Conservation (phyloP, 2,888 invertebrate genomes). For the Epistrophe eligans region DNA sequence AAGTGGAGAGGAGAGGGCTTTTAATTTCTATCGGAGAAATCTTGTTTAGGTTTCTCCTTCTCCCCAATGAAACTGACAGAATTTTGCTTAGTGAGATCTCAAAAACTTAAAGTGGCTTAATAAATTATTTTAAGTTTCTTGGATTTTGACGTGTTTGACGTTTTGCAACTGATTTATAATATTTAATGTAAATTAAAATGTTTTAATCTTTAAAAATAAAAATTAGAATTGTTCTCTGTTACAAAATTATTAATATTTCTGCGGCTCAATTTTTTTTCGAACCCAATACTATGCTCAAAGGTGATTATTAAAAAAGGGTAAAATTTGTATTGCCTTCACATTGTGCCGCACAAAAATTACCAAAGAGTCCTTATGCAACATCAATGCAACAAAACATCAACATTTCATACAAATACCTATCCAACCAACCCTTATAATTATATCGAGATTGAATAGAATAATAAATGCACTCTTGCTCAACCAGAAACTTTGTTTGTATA, state of each 20-base stretch:
- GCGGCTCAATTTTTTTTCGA: background rate
- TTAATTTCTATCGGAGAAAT: too few species aligned
- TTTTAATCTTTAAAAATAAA: too few species aligned
- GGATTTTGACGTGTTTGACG: too few species aligned
- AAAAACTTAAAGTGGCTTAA: too few species aligned
- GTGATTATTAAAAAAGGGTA: background rate
- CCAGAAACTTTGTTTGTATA: slow-evolving; percentile 40
- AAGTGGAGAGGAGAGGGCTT: too few species aligned
- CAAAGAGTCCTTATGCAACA: slow-evolving; percentile 26
- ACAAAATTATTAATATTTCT: background rate
- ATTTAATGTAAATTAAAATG: too few species aligned
- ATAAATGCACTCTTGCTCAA: slow-evolving; percentile 41
- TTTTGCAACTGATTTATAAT: too few species aligned
- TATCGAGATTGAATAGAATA: slow-evolving; percentile 43
- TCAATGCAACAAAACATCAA: slow-evolving; percentile 31
- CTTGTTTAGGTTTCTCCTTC: too few species aligned
- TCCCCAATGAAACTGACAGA: too few species aligned
- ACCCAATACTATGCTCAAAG: slow-evolving; percentile 4
- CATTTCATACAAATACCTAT: background rate
- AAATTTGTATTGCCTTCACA: background rate
- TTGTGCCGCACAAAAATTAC: background rate
- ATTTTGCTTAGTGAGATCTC: too few species aligned
- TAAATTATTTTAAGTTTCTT: too few species aligned
- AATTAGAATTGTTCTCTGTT: too few species aligned
- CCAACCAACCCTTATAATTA: slow-evolving; percentile 23